These are phyloP conservation scores for Rhadinocentrus ornatus DNA, from an alignment of 2,797 vertebrate species.

Conservation along the genomic window DNA sequence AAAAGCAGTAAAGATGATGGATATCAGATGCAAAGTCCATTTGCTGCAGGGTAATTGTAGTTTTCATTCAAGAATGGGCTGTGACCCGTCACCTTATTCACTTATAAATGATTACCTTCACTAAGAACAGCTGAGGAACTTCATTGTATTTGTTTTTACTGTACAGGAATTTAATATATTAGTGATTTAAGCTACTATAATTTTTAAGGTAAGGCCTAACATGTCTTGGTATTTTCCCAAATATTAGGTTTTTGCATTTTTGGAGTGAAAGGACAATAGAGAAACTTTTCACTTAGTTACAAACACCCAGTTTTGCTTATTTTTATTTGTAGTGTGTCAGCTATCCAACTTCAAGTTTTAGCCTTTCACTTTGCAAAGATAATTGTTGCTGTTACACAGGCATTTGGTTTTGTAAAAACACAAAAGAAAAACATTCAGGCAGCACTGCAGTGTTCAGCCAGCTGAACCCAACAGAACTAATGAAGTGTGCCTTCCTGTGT, in stretches of 20 bases:
- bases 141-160: neutral
- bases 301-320: no score
- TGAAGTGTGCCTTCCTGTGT: constrained; percentile 49
- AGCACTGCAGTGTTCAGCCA: constrained; percentile 12
- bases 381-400: neutral
- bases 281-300: no score
- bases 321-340: neutral
- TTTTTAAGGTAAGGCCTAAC: neutral
- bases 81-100: neutral
- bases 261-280: no score
- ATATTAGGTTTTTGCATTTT: neutral
- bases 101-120: neutral
- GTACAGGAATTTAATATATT: neutral
- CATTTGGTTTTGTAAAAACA: neutral
- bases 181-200: neutral
- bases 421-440: neutral
- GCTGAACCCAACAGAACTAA: constrained; percentile 17
- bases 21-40: constrained; percentile 19
- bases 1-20: constrained; percentile 9
- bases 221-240: neutral
- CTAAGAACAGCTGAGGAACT: neutral
- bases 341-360: neutral
- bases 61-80: neutral
- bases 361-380: neutral
- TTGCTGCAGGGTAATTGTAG: constrained; percentile 14